These are phyloP conservation scores for Cotesia congregata DNA, from an alignment of 2,888 invertebrate species.

Conservation along the genomic window DNA sequence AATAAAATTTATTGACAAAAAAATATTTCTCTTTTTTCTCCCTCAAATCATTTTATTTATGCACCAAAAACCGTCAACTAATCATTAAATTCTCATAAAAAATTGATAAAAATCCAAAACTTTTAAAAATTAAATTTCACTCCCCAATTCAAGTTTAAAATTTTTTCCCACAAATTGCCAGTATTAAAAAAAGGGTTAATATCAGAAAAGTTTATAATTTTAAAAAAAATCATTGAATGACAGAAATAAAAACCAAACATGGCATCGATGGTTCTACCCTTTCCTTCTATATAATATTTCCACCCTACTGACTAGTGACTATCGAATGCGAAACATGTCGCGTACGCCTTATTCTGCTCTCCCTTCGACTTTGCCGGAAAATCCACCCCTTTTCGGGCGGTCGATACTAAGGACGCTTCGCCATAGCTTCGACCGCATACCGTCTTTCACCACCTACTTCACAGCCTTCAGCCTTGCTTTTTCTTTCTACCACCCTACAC, in stretches of 20 bases:
- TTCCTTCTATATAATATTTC: slow-evolving; percentile 15
- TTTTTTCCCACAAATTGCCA: background rate
- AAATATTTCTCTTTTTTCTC: too few relatives aligned
- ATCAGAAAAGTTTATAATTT: too few relatives aligned
- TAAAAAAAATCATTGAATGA: background rate
- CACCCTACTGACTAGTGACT: slow-evolving; percentile 18
- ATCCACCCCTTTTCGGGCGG: slow-evolving; percentile 67
- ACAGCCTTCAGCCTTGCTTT: slow-evolving; percentile 56
- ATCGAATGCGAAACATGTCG: slow-evolving; percentile 42
- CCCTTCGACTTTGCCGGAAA: slow-evolving; percentile 56
- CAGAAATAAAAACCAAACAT: slow-evolving; percentile 10
- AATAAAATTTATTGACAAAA: too few relatives aligned
- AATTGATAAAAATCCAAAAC: too few relatives aligned
- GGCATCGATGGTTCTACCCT: slow-evolving; percentile 31
- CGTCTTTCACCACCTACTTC: slow-evolving; percentile 47
- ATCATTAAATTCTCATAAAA: too few relatives aligned
- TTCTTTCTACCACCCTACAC: slow-evolving; percentile 50
- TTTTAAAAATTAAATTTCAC: too few relatives aligned
- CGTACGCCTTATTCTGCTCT: slow-evolving; percentile 33
- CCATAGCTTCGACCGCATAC: slow-evolving; percentile 53
- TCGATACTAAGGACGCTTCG: slow-evolving; percentile 62
- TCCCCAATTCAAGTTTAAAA: too few relatives aligned
- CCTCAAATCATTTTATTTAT: too few relatives aligned
- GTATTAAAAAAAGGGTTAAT: background rate
- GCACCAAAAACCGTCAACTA: too few relatives aligned